Percentiles rank a stretch among this genome's conserved stretches.
Conservation (phyloP, 2,113 vertebrate species). For the Mugil cephalus region DNA sequence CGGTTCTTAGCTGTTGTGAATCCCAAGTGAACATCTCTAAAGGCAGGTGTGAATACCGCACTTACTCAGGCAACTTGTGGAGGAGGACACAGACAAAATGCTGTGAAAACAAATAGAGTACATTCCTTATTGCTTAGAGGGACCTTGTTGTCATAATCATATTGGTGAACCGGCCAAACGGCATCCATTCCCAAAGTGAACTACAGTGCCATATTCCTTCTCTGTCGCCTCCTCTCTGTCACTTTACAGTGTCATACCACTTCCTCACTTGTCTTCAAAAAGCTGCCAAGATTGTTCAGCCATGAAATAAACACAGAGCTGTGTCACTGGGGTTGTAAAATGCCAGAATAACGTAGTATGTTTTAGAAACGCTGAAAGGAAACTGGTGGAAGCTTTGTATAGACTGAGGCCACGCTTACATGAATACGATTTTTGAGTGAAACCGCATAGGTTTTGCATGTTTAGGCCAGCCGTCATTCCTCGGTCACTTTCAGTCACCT, state of each 20-base stretch:
- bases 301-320: constrained; percentile 20
- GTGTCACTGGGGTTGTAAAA: not conserved
- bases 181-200: constrained; percentile 8
- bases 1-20: not conserved
- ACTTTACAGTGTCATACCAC: constrained; percentile 16
- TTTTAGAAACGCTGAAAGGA: not conserved
- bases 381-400: not conserved
- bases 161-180: constrained; percentile 17
- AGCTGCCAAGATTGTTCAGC: constrained; percentile 18
- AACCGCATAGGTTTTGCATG: too few relatives aligned
- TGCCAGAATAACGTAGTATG: not conserved
- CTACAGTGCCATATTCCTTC: constrained; percentile 30
- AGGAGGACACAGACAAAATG: not conserved
- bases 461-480: too few relatives aligned
- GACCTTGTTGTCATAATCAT: not conserved
- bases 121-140: not conserved
- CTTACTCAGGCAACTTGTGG: not conserved
- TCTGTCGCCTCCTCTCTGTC: constrained; percentile 16
- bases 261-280: constrained; percentile 19
- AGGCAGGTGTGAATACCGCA: not conserved
- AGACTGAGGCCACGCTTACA: too few relatives aligned
- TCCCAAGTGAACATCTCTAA: not conserved
- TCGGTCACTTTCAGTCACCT: too few relatives aligned
- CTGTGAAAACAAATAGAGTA: not conserved
- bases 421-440: too few relatives aligned